Evolutionary conservation across 2,888 invertebrate genomes (phyloP), one percentile per base, ranked within the genome.

Genomic region (Pilophorus perplexus): DNA sequence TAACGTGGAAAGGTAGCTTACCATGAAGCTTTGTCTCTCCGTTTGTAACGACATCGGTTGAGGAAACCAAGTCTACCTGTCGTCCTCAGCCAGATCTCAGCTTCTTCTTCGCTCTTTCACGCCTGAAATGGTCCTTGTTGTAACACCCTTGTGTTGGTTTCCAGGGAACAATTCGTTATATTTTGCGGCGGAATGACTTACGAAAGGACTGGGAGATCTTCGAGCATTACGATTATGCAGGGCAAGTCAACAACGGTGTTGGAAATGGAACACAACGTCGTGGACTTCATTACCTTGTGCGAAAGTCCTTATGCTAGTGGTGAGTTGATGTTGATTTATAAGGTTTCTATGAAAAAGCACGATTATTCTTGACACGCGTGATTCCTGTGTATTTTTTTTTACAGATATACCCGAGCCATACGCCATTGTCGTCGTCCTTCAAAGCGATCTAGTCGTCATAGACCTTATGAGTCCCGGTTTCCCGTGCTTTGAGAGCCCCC

Each of bases 401-500:
- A n/a, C 40, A 94, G 95, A 96, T 79, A 88, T 91, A 78, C 96
- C 96, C 80, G 97, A 98, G 77, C 98, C 99, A 60, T 95, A 93
- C 79, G 97, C 95, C 76, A 92, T 99, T 77, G 93, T 96, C 75
- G 98, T 98, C 74, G 85, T 99, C 69, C 87, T 99, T 73, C 94
- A 95, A 81, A 93, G 94, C 81, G 98, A 99, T 81, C 84, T 99
- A 78, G 96, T 99, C 77, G 90, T 98, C 75, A 93, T 99, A 78
- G 99, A 99, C 82, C 85, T 99, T 76, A 88, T 89, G 77, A 89
- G 93, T 55, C 85, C 90, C 68, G 97, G 97, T 77, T 99, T 96
- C 82, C 98, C 98, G 22, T 95, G 96, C 80, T 93, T 97, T 81
- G 97, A 98, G 81, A 97, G 97, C 82, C 99, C 98, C 46, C 98